Base-by-base conservation (phyloP, 2,113 vertebrate species). In the Cricetomys ansorgei region DNA sequence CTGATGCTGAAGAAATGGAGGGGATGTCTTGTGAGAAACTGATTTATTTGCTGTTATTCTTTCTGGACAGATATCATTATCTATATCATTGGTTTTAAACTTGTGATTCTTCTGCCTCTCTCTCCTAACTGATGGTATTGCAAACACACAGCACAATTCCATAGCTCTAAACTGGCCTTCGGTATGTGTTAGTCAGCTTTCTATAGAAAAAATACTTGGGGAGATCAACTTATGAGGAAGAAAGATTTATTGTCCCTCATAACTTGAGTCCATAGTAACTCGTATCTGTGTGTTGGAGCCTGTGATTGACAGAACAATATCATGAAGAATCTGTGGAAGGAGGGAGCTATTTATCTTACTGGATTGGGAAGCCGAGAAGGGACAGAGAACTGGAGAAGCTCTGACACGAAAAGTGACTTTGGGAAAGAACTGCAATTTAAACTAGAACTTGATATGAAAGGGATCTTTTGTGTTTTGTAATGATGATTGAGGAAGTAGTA, bases 381-480 rank as follows among this genome's bases (percentile, higher is more conserved):
- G 12, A 12, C 43, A 59, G 23, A 19, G 64, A 40, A 7, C 29
- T 43, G 31, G 10, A 40, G 62, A 62, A 12, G 13, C 12, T 12
- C 0, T 8, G 59, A 88, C 17, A 9, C 45, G 57, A 45, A 29
- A 6, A 21, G 5, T 43, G 3, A 1, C 15, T 59, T 31, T 81
- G 40, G 29, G 34, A 37, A 10, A 76, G n/a, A 89, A 81, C 10
- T 40, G 64, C 37, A 27, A n/a, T 59, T 64, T 94, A 62, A 94
- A 92, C 19, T 57, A n/a, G 7, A 97, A 55, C 40, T 59, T 50
- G 50, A 77, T 13, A 4, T 31, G 7, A 43, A 69, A 55, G 23
- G 31, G 50, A 72, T 27, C 57, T 37, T 83, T 19, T 89, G 55
- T 48, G n/a, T 89, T 92, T 62, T 77, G 6, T 85, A 86, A 86